Evolutionary conservation across 2,113 vertebrate genomes (phyloP).

Genomic region (Tapirus terrestris): DNA sequence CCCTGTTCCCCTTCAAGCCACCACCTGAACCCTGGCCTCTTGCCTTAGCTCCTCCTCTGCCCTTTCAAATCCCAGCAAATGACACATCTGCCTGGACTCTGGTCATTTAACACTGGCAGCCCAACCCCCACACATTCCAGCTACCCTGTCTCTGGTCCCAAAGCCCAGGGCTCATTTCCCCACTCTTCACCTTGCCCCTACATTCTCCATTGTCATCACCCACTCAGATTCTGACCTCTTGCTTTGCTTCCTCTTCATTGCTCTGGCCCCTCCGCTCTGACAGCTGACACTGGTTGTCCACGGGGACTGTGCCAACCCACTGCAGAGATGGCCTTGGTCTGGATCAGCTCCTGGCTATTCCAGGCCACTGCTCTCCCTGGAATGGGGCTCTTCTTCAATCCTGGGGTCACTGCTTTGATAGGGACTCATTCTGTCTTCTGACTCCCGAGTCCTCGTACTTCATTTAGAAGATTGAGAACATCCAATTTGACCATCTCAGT

Average conservation of each 20-base stretch:
- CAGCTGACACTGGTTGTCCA: neutral
- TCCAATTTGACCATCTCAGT: neutral
- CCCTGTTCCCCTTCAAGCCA: neutral
- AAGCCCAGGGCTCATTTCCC: neutral
- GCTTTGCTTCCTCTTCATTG: neutral
- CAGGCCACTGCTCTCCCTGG: neutral
- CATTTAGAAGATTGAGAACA: neutral
- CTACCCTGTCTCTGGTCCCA: neutral
- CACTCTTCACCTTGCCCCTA: neutral
- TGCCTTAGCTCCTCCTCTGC: neutral
- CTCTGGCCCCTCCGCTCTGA: neutral
- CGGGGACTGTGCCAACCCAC: neutral
- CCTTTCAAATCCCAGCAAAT: neutral
- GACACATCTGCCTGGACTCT: neutral
- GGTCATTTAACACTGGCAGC: neutral
- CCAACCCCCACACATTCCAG: neutral
- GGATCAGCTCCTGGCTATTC: neutral
- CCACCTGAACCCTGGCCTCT: neutral
- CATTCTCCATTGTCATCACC: neutral
- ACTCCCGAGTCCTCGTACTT: neutral
- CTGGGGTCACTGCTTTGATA: neutral
- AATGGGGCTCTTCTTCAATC: neutral
- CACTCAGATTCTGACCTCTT: neutral
- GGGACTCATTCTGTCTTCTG: neutral
- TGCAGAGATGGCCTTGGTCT: neutral